These are phyloP conservation scores for Chaetops frenatus DNA, from an alignment of 2,113 vertebrate genomes.

Conservation along the genomic window DNA sequence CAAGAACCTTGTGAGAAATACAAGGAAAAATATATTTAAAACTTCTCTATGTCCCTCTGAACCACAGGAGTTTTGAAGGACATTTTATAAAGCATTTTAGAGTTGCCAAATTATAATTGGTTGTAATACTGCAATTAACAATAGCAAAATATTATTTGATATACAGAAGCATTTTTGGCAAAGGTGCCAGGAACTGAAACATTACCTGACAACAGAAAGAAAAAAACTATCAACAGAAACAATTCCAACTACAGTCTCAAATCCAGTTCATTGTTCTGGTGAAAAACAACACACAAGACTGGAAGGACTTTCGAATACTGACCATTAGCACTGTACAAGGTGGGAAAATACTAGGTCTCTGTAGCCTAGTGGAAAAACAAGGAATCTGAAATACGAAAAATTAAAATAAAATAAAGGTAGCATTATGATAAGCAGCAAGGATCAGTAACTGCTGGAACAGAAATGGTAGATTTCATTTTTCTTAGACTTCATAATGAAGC, in stretches of 20 bases:
- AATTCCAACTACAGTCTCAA: neutral
- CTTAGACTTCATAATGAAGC: neutral
- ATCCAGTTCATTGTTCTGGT: neutral
- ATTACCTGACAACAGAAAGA: neutral
- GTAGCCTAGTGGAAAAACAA: neutral
- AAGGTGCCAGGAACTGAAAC: neutral
- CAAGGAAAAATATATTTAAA: neutral
- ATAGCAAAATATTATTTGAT: neutral
- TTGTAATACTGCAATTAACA: neutral
- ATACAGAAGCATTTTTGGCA: neutral
- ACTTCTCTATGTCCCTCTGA: neutral
- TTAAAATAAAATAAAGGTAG: neutral
- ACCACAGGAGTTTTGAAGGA: neutral
- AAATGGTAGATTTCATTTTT: neutral
- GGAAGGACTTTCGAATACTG: neutral
- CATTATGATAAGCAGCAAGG: neutral
- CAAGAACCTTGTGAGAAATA: neutral
- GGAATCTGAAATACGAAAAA: neutral
- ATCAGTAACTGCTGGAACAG: neutral
- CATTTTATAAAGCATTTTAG: neutral
- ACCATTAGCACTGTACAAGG: neutral
- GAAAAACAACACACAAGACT: neutral
- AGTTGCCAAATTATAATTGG: neutral
- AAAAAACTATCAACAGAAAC: neutral
- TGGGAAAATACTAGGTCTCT: neutral